A percentile compares a stretch with the other conserved stretches of the same genome.
Evolutionary conservation across 2,113 vertebrate genomes (phyloP).

Genomic region (Austrofundulus limnaeus): DNA sequence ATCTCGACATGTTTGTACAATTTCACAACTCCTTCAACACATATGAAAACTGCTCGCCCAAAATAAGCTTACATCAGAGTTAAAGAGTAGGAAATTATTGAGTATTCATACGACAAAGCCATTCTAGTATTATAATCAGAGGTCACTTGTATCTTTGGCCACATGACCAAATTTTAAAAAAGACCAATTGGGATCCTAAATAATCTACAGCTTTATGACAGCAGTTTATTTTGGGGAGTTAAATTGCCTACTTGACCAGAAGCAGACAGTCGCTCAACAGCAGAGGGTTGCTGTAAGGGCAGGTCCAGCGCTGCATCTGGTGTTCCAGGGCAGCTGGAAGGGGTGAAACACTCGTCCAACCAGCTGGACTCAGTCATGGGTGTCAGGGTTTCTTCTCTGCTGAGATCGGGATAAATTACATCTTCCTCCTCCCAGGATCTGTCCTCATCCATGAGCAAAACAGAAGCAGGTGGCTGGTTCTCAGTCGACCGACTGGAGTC

Average conservation of each 20-base stretch:
- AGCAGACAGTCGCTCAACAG: slow-evolving; percentile 85
- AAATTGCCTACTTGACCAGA: slow-evolving; percentile 88
- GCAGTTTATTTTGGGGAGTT: slow-evolving; percentile 66
- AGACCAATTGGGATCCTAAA: slow-evolving; percentile 25
- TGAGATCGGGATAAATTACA: slow-evolving; percentile 51
- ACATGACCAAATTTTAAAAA: slow-evolving; percentile 31
- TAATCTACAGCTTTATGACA: slow-evolving; percentile 20
- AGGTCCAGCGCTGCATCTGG: slow-evolving; percentile 69
- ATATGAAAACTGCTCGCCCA: slow-evolving; percentile 43
- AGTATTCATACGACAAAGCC: slow-evolving; percentile 16
- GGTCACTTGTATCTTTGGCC: slow-evolving; percentile 18
- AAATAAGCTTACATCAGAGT: slow-evolving; percentile 56
- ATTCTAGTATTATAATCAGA: slow-evolving; percentile 18
- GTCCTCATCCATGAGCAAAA: slow-evolving; percentile 55
- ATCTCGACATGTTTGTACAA: slow-evolving; percentile 38
- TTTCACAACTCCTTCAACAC: slow-evolving; percentile 21
- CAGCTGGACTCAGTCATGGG: slow-evolving; percentile 76
- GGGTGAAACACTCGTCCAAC: slow-evolving; percentile 66
- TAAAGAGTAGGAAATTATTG: slow-evolving; percentile 1
- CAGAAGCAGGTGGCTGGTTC: slow-evolving; percentile 23
- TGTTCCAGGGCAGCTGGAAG: slow-evolving; percentile 56
- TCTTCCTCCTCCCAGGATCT: slow-evolving; percentile 70
- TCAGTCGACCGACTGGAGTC: slow-evolving; percentile 14
- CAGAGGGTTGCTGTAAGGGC: slow-evolving; percentile 70
- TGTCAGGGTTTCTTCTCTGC: slow-evolving; percentile 65